These are phyloP conservation scores for Agonopterix heracliana DNA, from an alignment of 2,888 invertebrate genomes.

Conservation along the genomic window DNA sequence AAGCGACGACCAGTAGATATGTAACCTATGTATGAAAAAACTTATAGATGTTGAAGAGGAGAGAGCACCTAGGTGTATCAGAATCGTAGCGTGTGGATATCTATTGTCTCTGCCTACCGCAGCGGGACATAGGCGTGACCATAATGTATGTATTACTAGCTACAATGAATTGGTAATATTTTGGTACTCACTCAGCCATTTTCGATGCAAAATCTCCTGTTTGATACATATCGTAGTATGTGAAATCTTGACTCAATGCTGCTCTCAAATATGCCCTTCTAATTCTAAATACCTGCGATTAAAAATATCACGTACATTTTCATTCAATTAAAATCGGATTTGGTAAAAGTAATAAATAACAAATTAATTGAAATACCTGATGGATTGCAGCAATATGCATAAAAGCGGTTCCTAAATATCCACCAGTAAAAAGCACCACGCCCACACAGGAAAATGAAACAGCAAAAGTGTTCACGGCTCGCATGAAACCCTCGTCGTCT, in stretches of 20 bases:
- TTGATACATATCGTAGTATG: constrained; percentile 83
- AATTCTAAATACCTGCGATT: constrained; percentile 75
- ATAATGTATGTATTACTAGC: no score
- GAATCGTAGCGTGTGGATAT: no score
- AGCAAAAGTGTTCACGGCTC: constrained; percentile 73
- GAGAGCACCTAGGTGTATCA: no score
- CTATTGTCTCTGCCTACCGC: no score
- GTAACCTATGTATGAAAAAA: no score
- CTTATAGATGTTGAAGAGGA: no score
- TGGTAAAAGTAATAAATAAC: not conserved
- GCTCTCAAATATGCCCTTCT: constrained; percentile 80
- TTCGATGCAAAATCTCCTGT: constrained; percentile 84
- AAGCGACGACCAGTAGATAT: no score
- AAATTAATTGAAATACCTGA: constrained; percentile 71
- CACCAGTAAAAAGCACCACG: constrained; percentile 73
- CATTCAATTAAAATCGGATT: constrained; percentile 21
- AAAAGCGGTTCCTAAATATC: constrained; percentile 79
- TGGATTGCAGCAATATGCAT: constrained; percentile 84
- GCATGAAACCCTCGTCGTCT: constrained; percentile 55
- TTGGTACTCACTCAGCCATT: constrained; percentile 80
- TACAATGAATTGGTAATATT: no score
- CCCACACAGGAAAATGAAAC: constrained; percentile 79
- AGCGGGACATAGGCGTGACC: no score
- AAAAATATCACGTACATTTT: constrained; percentile 19
- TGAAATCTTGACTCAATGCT: constrained; percentile 83